Percentiles rank a stretch among this genome's conserved stretches.
Conservation (phyloP, 2,797 vertebrate species). For the Diplodus puntazzo region DNA sequence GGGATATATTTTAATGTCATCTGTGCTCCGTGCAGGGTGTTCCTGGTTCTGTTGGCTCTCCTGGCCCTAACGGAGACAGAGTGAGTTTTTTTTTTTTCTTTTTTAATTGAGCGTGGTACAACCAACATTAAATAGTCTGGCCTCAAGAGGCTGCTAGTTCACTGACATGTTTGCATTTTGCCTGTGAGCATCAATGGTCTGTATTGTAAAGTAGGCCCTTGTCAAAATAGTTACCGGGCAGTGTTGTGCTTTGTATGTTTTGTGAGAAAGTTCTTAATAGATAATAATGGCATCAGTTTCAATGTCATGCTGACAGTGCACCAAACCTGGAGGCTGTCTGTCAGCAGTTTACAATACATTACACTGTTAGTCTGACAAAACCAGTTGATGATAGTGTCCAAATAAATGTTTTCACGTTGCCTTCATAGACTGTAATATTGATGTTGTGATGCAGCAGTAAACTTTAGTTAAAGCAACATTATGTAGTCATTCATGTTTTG, state of each 20-base stretch:
- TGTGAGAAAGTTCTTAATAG: not conserved
- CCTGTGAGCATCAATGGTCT: not conserved
- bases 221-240: not conserved
- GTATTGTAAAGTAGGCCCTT: too few species aligned
- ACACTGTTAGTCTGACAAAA: too few species aligned
- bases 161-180: not conserved
- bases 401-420: too few species aligned
- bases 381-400: too few species aligned
- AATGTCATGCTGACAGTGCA: not conserved
- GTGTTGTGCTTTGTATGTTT: not conserved
- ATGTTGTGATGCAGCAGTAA: too few species aligned
- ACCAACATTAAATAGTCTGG: too few species aligned
- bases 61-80: conserved; percentile 76
- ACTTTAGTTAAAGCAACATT: too few species aligned
- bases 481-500: too few species aligned
- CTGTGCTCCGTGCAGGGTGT: conserved; percentile 76
- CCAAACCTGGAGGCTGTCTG: not conserved
- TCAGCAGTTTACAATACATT: not conserved
- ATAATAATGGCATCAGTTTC: not conserved
- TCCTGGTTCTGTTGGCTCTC: conserved; percentile 73
- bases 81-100: conserved; percentile 75
- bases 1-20: conserved; percentile 1
- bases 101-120: not conserved
- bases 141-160: not conserved
- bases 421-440: too few species aligned